Base-by-base conservation (phyloP, 2,797 vertebrate genomes). In the Champsocephalus gunnari region DNA sequence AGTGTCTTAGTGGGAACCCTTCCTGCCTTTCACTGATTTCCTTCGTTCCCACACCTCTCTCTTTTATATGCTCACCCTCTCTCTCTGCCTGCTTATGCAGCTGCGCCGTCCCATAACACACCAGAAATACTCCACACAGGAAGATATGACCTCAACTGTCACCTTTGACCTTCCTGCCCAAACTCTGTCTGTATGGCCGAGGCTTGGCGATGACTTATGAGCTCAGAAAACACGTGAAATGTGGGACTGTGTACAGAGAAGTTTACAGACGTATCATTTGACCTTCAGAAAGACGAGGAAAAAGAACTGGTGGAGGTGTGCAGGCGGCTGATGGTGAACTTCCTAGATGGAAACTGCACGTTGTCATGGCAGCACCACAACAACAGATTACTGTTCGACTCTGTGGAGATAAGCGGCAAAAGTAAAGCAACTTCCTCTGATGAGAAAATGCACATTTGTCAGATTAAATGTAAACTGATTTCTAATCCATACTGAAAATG, bases 21-120 rank as follows among this genome's bases (percentile, higher is more conserved):
- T 91, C 90, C 88, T 90, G 86, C 61, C 81, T 86, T 90, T 86
- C 73, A 83, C 84, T 82, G 1, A 64, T 77, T 90, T 92, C 91
- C 88, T 84, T 68, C 12, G 54, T 92, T 93, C 86, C 84, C 89
- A 89, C 88, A 87, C 38, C 73, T 71, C 80, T 68, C 73, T 69
- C 79, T 68, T 77, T 68, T 19, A 56, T 58, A 62, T 3, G 12
- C 65, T 47, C 58, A 4, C 61, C 14, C 12, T 34, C n/a, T 24
- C 21, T 61, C 12, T 57, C 21, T 45, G 45, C 10, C 28, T 11
- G 47, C 34, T 34, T 17, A 4, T 1, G 0, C 58, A 81, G 66
- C 63, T 48, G 49, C 11, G 41, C 9, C 4, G n/a, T 48, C 73
- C 63, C 58, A 55, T 71, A 66, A 73, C 9, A 47, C 56, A 47